phyloP scores from a whole-genome alignment of 2,888 invertebrate genomes.

The Noctua comes region DNA sequence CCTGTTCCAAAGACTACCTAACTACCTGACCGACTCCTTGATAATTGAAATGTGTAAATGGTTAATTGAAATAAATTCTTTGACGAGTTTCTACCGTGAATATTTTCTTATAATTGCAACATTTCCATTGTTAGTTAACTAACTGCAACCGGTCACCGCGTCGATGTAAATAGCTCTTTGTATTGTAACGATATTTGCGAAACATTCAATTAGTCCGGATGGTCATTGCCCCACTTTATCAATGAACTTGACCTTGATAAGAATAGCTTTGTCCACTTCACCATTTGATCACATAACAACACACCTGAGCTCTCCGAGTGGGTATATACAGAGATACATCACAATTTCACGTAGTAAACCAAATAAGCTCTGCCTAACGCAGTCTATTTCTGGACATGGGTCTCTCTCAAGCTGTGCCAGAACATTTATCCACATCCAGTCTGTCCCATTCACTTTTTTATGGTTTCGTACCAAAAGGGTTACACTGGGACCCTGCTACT shows the following conservation, averaged over 20 bases:
- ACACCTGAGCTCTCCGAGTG: neutral
- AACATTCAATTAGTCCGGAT: conserved; percentile 31
- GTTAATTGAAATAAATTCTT: neutral
- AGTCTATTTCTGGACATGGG: neutral
- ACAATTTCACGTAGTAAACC: neutral
- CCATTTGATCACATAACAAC: neutral
- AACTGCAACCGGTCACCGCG: conserved; percentile 16
- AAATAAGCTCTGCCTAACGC: neutral
- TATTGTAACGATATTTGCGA: conserved; percentile 31
- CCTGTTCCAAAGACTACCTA: no score
- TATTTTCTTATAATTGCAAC: conserved; percentile 18
- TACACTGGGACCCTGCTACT: neutral
- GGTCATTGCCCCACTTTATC: conserved; percentile 14
- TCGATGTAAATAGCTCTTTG: conserved; percentile 20
- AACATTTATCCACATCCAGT: neutral
- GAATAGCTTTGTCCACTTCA: neutral
- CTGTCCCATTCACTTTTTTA: neutral
- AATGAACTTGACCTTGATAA: conserved; percentile 35
- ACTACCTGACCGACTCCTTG: neutral
- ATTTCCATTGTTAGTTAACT: conserved; percentile 20
- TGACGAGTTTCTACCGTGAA: neutral
- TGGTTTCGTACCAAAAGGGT: neutral
- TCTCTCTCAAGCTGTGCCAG: neutral
- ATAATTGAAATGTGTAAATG: neutral
- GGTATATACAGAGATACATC: neutral